Percentiles rank a stretch among this genome's conserved stretches.
Evolutionary conservation across 2,888 invertebrate genomes (phyloP).

Genomic region (Punctoribates punctum): DNA sequence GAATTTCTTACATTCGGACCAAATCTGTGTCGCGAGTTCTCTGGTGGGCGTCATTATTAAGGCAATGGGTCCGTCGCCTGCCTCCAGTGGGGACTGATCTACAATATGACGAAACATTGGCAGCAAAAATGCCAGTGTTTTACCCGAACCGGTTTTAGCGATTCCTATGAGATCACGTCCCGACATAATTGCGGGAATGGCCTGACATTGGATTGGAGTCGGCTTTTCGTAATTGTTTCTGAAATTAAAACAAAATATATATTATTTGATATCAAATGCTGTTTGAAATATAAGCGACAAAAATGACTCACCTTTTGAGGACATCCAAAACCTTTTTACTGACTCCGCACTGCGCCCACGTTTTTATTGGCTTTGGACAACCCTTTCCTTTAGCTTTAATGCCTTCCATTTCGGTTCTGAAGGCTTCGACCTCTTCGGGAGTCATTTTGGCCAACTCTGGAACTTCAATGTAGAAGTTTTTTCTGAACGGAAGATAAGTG

Average conservation of each 20-base stretch:
- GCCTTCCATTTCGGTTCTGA: conserved; percentile 76
- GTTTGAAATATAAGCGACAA: no score
- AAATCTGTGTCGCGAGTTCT: conserved; percentile 86
- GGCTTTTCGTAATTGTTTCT: conserved; percentile 94
- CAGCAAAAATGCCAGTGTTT: conserved; percentile 98
- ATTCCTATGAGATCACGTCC: conserved; percentile 94
- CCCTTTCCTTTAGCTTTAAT: conserved; percentile 91
- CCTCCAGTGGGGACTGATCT: conserved; percentile 66
- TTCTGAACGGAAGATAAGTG: conserved; percentile 81
- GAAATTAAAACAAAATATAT: conserved; percentile 50
- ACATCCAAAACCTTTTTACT: conserved; percentile 91
- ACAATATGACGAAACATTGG: conserved; percentile 93
- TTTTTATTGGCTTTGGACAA: conserved; percentile 87
- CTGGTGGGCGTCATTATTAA: conserved; percentile 94
- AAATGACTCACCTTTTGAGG: conserved; percentile 77
- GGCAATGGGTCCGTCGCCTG: conserved; percentile 91
- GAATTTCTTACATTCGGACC: conserved; percentile 79
- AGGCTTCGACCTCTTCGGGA: conserved; percentile 60
- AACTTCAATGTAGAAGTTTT: conserved; percentile 95
- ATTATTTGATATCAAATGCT: no score
- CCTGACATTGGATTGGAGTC: conserved; percentile 85
- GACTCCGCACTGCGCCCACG: conserved; percentile 98
- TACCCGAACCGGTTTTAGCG: conserved; percentile 96
- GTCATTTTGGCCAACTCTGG: conserved; percentile 93
- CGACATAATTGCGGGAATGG: conserved; percentile 82